Percentiles rank a stretch among this genome's conserved stretches.
phyloP scores from a whole-genome alignment of 2,113 vertebrate genomes.

The Pelecanoides urinatrix region DNA sequence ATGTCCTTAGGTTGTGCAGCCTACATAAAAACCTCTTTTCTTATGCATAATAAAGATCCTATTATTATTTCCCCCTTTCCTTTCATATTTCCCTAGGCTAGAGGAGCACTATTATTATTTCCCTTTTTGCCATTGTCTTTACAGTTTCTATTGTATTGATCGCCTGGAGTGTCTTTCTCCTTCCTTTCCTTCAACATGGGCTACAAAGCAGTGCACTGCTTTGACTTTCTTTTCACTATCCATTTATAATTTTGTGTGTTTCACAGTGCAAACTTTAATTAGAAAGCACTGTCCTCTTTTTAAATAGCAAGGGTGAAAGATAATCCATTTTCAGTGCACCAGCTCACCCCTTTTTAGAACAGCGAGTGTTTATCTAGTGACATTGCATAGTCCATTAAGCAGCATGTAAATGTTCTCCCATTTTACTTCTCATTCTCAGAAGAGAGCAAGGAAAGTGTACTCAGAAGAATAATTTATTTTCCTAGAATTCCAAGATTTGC shows the following conservation, averaged over 20 bases:
- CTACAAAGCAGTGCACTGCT: background rate
- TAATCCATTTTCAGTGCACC: background rate
- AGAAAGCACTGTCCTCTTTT: background rate
- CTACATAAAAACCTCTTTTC: conserved; percentile 40
- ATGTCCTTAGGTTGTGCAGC: background rate
- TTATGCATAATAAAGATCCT: conserved; percentile 4
- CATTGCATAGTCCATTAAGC: background rate
- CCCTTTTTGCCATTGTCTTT: background rate
- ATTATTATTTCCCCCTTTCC: conserved; percentile 33
- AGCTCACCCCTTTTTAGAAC: background rate
- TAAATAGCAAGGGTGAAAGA: background rate
- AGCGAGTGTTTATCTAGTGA: background rate
- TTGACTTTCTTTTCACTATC: background rate
- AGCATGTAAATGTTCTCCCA: background rate
- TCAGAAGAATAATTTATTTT: background rate
- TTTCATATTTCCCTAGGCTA: conserved; percentile 7
- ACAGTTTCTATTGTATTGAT: background rate
- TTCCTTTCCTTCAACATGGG: background rate
- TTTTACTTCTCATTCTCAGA: background rate
- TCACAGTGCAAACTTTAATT: background rate
- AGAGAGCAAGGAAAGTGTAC: background rate
- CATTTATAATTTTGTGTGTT: background rate
- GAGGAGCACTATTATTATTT: background rate
- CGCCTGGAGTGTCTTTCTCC: background rate
- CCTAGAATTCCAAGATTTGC: background rate